Evolutionary conservation across 30 jellyfish, hydroid and myxozoan genomes (phyloP).

Genomic region (Aurelia aurita complex sp. Pacific): DNA sequence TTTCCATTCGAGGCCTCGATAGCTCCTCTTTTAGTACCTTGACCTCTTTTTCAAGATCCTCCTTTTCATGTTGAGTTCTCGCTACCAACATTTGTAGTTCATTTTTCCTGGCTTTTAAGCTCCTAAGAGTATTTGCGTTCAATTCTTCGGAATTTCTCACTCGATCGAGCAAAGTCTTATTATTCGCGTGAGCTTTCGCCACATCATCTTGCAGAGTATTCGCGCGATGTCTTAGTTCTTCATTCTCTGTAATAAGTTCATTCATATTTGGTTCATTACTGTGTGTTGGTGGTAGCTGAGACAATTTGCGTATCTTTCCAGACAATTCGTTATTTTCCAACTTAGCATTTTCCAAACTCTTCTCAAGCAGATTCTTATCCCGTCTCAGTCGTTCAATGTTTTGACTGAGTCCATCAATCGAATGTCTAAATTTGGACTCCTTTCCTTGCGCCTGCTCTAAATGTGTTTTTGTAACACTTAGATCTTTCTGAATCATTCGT

Average conservation of each 20-base stretch:
- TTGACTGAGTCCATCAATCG: slow-evolving; percentile 31
- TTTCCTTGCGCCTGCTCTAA: slow-evolving; percentile 46
- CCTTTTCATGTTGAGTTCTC: slow-evolving; percentile 60
- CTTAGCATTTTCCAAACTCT: slow-evolving; percentile 54
- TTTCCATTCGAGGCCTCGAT: not conserved
- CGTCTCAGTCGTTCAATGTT: slow-evolving; percentile 33
- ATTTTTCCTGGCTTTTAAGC: slow-evolving; percentile 85
- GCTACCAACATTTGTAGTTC: slow-evolving; percentile 68
- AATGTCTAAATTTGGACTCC: slow-evolving; percentile 40
- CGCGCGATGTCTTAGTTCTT: slow-evolving; percentile 27
- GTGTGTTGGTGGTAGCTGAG: slow-evolving; percentile 41
- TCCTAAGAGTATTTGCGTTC: slow-evolving; percentile 62
- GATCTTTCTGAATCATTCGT: slow-evolving; percentile 18
- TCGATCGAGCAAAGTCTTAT: slow-evolving; percentile 36
- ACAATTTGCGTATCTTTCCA: slow-evolving; percentile 28
- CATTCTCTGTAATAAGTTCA: slow-evolving; percentile 56
- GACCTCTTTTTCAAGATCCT: slow-evolving; percentile 61
- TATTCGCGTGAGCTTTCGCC: slow-evolving; percentile 53
- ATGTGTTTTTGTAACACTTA: slow-evolving; percentile 6
- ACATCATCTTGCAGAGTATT: slow-evolving; percentile 63
- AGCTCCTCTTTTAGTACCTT: slow-evolving; percentile 21
- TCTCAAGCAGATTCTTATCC: slow-evolving; percentile 53
- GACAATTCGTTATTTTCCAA: slow-evolving; percentile 65
- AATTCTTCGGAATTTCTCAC: slow-evolving; percentile 57
- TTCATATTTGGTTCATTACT: slow-evolving; percentile 16